phyloP scores from a whole-genome alignment of 2,888 invertebrate species.

The Operophtera brumata region DNA sequence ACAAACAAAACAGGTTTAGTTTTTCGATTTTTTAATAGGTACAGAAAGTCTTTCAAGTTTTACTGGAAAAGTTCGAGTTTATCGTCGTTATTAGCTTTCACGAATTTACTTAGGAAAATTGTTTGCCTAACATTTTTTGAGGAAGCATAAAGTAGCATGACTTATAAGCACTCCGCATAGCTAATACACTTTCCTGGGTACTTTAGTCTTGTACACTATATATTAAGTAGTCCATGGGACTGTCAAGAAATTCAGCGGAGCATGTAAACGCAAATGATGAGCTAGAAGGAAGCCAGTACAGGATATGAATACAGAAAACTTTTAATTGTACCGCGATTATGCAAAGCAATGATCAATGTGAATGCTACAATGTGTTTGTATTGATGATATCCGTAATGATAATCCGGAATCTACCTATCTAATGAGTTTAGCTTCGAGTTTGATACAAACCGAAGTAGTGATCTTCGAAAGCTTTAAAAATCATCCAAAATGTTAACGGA shows the following conservation, averaged over 20 bases:
- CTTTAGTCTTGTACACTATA: not conserved
- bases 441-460: no score
- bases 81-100: not conserved
- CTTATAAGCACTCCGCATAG: not conserved
- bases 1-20: no score
- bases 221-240: not conserved
- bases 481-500: not conserved
- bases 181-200: not conserved
- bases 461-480: not conserved
- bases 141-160: not conserved
- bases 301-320: conserved; percentile 39
- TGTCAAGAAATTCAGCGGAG: conserved; percentile 42
- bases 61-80: not conserved
- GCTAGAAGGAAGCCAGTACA: conserved; percentile 47
- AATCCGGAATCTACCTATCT: no score
- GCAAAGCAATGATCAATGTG: conserved; percentile 15
- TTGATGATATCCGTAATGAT: no score
- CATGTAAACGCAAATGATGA: conserved; percentile 50
- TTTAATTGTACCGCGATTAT: conserved; percentile 25
- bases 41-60: not conserved
- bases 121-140: not conserved
- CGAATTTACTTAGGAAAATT: not conserved
- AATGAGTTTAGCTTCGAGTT: no score
- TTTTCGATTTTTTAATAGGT: not conserved
- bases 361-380: not conserved